Percentiles rank a stretch among this genome's conserved stretches.
These are phyloP conservation scores for Netelia inedita DNA, from an alignment of 2,888 invertebrate species.

Conservation along the genomic window DNA sequence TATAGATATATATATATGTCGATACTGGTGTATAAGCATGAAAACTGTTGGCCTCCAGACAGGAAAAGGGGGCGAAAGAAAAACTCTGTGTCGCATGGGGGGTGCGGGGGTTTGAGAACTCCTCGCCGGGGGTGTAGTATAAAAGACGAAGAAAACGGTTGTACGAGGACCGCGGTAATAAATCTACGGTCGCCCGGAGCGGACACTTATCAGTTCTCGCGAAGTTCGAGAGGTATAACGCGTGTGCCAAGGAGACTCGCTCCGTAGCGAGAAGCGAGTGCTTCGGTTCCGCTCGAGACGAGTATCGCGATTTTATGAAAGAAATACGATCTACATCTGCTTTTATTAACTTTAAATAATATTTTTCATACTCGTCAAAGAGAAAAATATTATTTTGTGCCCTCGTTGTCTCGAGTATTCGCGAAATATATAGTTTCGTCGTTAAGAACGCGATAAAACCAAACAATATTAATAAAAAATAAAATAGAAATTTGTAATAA, in stretches of 20 bases:
- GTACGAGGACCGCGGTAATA: conserved; percentile 75
- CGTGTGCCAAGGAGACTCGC: conserved; percentile 39
- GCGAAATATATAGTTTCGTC: too few species aligned
- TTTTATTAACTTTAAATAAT: too few species aligned
- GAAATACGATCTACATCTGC: too few species aligned
- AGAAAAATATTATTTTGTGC: too few species aligned
- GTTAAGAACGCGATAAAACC: not conserved
- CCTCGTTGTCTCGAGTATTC: too few species aligned
- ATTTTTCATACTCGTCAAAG: too few species aligned
- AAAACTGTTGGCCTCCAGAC: conserved; percentile 21
- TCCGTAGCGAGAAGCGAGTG: conserved; percentile 5
- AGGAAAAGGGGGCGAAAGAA: conserved; percentile 30
- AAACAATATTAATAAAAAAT: not conserved
- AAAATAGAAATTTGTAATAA: too few species aligned
- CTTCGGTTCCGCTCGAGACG: not conserved
- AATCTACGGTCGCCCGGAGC: conserved; percentile 83
- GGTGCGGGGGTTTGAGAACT: conserved; percentile 63
- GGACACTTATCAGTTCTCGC: conserved; percentile 82
- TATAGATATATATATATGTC: conserved; percentile 30
- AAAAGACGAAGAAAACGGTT: conserved; percentile 49
- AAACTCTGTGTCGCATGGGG: conserved; percentile 71
- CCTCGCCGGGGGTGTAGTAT: conserved; percentile 26
- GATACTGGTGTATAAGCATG: conserved; percentile 13
- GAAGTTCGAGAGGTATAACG: conserved; percentile 59
- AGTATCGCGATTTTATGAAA: not conserved